These are phyloP conservation scores for Xestobium rufovillosum DNA, from an alignment of 2,888 invertebrate genomes.

Conservation along the genomic window DNA sequence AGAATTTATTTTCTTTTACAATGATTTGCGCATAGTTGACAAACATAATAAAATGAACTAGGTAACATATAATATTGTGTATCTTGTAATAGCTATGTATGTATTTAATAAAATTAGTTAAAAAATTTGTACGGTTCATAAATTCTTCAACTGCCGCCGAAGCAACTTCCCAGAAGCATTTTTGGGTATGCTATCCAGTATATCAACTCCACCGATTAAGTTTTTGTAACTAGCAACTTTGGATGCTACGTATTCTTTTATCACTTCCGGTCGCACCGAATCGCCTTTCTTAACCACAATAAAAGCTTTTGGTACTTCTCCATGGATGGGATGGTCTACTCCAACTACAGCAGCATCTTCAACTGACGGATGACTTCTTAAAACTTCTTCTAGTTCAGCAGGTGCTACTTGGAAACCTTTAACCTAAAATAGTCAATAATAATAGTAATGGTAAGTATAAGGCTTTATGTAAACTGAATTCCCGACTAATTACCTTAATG, in stretches of 20 bases:
- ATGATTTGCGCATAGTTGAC: too few species aligned
- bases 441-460: too few species aligned
- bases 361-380: slow-evolving; percentile 61
- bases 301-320: slow-evolving; percentile 66
- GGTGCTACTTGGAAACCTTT: slow-evolving; percentile 69
- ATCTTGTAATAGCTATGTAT: too few species aligned
- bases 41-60: too few species aligned
- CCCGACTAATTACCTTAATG: slow-evolving; percentile 61
- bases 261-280: slow-evolving; percentile 45
- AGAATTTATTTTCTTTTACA: too few species aligned
- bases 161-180: slow-evolving; percentile 54
- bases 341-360: slow-evolving; percentile 74
- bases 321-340: slow-evolving; percentile 53
- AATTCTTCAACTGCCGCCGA: slow-evolving; percentile 39
- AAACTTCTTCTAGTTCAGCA: slow-evolving; percentile 67
- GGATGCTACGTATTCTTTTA: slow-evolving; percentile 51
- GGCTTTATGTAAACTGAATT: too few species aligned
- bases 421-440: slow-evolving; percentile 66
- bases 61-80: too few species aligned
- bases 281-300: slow-evolving; percentile 47
- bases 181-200: slow-evolving; percentile 52
- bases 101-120: too few species aligned
- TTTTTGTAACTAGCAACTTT: slow-evolving; percentile 66
- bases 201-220: slow-evolving; percentile 46
- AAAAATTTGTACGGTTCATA: too few species aligned